phyloP scores from a whole-genome alignment of 2,797 vertebrate genomes.

The Tadarida brasiliensis region DNA sequence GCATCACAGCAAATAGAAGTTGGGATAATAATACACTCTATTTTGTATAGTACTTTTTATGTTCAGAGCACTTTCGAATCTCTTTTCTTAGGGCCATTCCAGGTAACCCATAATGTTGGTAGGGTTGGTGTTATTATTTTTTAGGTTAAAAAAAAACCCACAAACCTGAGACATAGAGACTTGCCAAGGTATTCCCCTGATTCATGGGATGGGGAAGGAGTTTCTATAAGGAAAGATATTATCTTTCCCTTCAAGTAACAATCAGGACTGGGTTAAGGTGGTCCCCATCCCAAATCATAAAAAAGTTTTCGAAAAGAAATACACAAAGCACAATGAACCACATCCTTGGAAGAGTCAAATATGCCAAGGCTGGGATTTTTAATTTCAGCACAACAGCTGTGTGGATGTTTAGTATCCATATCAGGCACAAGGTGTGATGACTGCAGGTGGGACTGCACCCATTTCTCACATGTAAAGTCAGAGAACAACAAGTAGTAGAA shows the following conservation, averaged over 20 bases:
- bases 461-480: not conserved
- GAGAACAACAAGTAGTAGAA: not conserved
- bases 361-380: not conserved
- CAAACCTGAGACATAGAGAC: constrained; percentile 2
- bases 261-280: constrained; percentile 32
- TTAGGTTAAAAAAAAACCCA: not conserved
- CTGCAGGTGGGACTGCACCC: not conserved
- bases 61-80: constrained; percentile 48
- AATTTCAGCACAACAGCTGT: not conserved
- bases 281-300: constrained; percentile 3
- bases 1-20: not conserved
- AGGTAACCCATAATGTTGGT: not conserved
- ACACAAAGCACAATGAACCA: not conserved
- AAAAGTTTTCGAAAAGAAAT: constrained; percentile 30
- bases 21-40: not conserved
- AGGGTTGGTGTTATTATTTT: constrained; percentile 19
- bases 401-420: not conserved
- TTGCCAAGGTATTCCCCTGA: not conserved
- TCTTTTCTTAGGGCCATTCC: not conserved
- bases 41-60: constrained; percentile 37
- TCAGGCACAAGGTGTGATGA: not conserved
- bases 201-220: not conserved
- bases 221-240: not conserved
- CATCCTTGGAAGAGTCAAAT: not conserved
- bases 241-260: constrained; percentile 38